Evolutionary conservation across 2,888 invertebrate species (phyloP).

Genomic region (Pyrgus malvae): DNA sequence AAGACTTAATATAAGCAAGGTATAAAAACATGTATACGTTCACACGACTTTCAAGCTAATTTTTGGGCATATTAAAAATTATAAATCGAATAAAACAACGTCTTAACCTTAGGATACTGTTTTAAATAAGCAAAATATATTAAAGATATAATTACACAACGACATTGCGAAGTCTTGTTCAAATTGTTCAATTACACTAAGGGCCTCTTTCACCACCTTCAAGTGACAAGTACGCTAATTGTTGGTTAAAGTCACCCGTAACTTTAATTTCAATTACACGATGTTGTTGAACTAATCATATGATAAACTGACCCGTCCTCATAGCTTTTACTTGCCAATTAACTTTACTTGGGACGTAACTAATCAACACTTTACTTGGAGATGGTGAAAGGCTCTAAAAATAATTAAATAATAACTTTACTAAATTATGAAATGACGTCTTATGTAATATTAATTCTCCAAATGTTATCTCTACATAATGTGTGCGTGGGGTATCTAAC

Average conservation of each 20-base stretch:
- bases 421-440: slow-evolving; percentile 13
- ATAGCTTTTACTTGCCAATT: no score
- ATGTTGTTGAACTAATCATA: no score
- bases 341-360: no score
- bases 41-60: slow-evolving; percentile 8
- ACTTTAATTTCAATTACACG: no score
- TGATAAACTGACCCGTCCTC: no score
- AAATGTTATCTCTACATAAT: slow-evolving; percentile 34
- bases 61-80: background rate
- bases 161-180: slow-evolving; percentile 9
- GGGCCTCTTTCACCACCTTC: no score
- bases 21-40: slow-evolving; percentile 15
- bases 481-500: slow-evolving; percentile 65
- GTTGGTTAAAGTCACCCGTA: no score
- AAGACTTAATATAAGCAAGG: slow-evolving; percentile 11
- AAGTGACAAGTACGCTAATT: no score
- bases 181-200: slow-evolving; percentile 18
- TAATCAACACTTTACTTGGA: no score
- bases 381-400: no score
- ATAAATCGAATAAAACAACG: background rate
- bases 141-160: slow-evolving; percentile 4
- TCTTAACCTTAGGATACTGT: background rate
- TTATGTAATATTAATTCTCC: slow-evolving; percentile 19
- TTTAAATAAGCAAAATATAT: slow-evolving; percentile 10
- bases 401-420: slow-evolving; percentile 12